Base-by-base conservation (phyloP, 2,797 vertebrate species). In the Chelon labrosus region DNA sequence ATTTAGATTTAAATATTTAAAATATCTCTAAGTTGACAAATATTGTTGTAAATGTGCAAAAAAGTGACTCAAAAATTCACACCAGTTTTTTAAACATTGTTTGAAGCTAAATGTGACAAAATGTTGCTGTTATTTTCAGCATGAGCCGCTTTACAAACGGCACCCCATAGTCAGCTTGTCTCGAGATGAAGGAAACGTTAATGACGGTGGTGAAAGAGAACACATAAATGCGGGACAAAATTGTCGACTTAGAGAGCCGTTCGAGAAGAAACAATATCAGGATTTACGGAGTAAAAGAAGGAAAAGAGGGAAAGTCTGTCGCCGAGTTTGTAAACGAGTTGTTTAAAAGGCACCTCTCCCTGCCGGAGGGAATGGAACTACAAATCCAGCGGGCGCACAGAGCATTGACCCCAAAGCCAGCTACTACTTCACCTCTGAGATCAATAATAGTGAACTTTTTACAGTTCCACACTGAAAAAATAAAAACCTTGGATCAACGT, bases 361-460 rank as follows among this genome's bases (percentile, higher is more conserved):
- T 63, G 31, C n/a, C 60, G 0, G 60, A 76, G 3, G 42, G 69
- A 19, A 19, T 5, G 1, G 42, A 73, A 2, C 60, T 31, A 5
- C 70, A 52, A 11, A 54, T 79, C 7, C 69, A 84, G 17, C 14
- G 39, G 2, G 66, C 52, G 0, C 76, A 80, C 22, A 61, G 58
- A 52, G 76, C 66, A 8, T 7, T 80, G 57, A 20, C 20, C 16
- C 46, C 41, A 3, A 82, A 68, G 3, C 65, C 62, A 4, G 52
- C 66, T 10, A 10, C n/a, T 0, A 35, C 58, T 0, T 10, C 50
- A 10, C 12, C 11, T 1, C 66, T 25, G 4, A 79, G 27, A 39
- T 83, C 52, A 19, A 50, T 61, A 64, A 61, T 67, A 1, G 57
- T 78, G 0, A 58, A 62, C 27, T 78, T 71, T 69, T 14, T 76